Base-by-base conservation (phyloP, 2,113 vertebrate genomes). In the Callipepla squamata region DNA sequence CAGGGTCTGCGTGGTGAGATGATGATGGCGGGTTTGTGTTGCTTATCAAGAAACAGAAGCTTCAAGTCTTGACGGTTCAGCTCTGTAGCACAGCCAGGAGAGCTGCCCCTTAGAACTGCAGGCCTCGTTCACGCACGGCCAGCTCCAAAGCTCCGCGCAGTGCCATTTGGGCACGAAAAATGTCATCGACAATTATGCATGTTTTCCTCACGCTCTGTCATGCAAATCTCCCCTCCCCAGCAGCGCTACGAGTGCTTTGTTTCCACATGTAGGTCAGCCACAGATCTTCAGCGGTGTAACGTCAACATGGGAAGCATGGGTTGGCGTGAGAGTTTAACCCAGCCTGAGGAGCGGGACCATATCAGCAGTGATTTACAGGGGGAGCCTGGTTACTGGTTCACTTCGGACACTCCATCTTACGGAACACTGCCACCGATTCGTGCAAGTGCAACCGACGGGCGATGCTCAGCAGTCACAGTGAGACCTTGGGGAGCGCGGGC, bases 191-290 rank as follows among this genome's bases (percentile, higher is more conserved):
- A 91, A 96, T 97, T 97, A 96, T 42, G 92, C 69, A 50, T 91
- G 85, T 89, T 91, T 92, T 82, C 87, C 53, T 96, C 95, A 93
- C 57, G 85, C 70, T 91, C 93, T 94, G 7, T 94, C 90, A 93
- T 82, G 92, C 85, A 95, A 96, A 95, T 91, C 63, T 84, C 63
- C 77, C 63, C 91, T 36, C 68, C 66, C 91, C 75, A 86, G 85
- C 58, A 81, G 88, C 62, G 87, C 85, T 84, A 90, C 89, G 75
- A 91, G 87, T 91, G 96, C 86, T 97, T 96, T 93, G 84, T 96
- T 94, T 91, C 90, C 50, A 12, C 79, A 95, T 97, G 85, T 96
- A 88, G 96, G 93, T 96, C 96, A 96, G 22, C 93, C 91, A 85
- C 91, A 95, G 79, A 47, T 74, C 69, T 90, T 66, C 76, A 40